Evolutionary conservation across 2,888 invertebrate genomes (phyloP).

Genomic region (Drosophila algonquin): DNA sequence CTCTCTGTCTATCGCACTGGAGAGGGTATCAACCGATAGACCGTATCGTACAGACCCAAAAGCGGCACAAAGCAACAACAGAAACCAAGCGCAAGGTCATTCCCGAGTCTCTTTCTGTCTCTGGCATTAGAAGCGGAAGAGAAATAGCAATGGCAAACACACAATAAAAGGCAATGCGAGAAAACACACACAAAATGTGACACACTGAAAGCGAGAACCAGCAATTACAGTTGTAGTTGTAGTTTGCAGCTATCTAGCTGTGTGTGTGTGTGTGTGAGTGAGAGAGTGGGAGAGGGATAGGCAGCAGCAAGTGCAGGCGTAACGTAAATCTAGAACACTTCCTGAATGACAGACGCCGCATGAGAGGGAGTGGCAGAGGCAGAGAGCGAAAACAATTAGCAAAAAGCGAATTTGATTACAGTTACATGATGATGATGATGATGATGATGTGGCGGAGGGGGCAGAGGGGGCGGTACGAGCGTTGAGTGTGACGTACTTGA

Average conservation of each 20-base stretch:
- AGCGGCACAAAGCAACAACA: slow-evolving; percentile 27
- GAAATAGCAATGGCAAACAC: slow-evolving; percentile 63
- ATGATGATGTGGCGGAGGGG: slow-evolving; percentile 19
- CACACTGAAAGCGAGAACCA: slow-evolving; percentile 63
- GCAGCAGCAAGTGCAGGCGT: slow-evolving; percentile 61
- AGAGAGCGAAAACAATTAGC: slow-evolving; percentile 56
- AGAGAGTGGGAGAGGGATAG: neutral
- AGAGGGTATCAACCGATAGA: neutral
- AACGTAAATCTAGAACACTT: slow-evolving; percentile 69
- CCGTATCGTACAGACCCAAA: neutral
- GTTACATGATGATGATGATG: slow-evolving; percentile 40
- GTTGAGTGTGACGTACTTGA: too few species aligned
- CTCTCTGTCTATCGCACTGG: neutral
- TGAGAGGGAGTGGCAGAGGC: slow-evolving; percentile 3
- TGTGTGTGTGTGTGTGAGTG: slow-evolving; percentile 7
- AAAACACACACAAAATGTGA: slow-evolving; percentile 59
- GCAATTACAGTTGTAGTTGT: slow-evolving; percentile 25
- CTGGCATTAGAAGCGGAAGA: slow-evolving; percentile 75
- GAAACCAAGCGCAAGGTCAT: slow-evolving; percentile 70
- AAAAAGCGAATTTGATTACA: slow-evolving; percentile 73
- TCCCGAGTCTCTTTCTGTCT: slow-evolving; percentile 59
- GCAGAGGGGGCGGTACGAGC: too few species aligned
- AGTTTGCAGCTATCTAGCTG: neutral
- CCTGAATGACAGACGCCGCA: slow-evolving; percentile 42
- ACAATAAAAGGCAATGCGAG: slow-evolving; percentile 30